Evolutionary conservation across 2,888 invertebrate genomes (phyloP).

Genomic region (Pterostichus madidus): DNA sequence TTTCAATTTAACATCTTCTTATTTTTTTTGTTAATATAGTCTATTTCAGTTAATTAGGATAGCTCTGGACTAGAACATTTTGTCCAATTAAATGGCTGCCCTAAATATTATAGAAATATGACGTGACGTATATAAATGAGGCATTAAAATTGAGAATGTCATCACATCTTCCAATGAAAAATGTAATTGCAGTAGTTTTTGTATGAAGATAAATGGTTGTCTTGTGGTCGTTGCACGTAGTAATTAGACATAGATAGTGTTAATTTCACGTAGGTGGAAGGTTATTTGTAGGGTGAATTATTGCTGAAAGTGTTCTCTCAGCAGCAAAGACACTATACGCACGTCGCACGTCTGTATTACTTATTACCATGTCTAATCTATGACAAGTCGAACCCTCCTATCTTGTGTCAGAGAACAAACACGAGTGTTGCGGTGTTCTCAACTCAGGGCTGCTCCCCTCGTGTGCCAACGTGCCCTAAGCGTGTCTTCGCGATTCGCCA

Average conservation of each 20-base stretch:
- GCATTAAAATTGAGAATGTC: background rate
- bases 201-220: background rate
- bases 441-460: constrained; percentile 15
- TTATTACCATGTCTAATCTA: constrained; percentile 54
- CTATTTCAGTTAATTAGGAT: too few relatives aligned
- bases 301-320: constrained; percentile 18
- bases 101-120: background rate
- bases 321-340: constrained; percentile 33
- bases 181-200: constrained; percentile 4
- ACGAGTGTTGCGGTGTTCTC: constrained; percentile 52
- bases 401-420: constrained; percentile 55
- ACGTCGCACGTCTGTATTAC: constrained; percentile 49
- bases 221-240: too few relatives aligned
- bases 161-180: background rate
- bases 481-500: background rate
- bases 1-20: too few relatives aligned
- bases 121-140: background rate
- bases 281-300: constrained; percentile 40
- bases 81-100: too few relatives aligned
- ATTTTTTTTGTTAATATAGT: too few relatives aligned
- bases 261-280: constrained; percentile 31
- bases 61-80: too few relatives aligned
- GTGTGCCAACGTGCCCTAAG: background rate
- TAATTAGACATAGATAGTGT: constrained; percentile 12
- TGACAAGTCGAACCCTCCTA: constrained; percentile 56